Evolutionary conservation across 2,113 vertebrate species (phyloP).

Genomic region (Noctilio leporinus): DNA sequence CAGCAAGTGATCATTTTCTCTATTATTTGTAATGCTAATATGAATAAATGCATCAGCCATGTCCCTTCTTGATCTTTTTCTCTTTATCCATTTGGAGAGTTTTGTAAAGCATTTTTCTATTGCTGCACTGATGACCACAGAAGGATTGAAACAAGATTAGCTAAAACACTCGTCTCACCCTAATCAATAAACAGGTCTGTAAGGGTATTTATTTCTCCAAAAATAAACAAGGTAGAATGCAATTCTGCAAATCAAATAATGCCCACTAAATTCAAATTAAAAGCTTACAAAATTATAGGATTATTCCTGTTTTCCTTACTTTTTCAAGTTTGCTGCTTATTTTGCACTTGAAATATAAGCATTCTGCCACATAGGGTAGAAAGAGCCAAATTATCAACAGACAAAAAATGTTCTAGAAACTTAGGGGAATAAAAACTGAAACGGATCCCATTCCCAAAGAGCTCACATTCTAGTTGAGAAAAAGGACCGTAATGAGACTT

Average conservation of each 20-base stretch:
- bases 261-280: conserved; percentile 1
- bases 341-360: neutral
- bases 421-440: neutral
- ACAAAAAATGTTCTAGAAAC: neutral
- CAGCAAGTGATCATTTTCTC: neutral
- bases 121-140: neutral
- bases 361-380: neutral
- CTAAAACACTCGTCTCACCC: neutral
- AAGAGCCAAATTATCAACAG: neutral
- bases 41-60: neutral
- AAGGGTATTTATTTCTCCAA: neutral
- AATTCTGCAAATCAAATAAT: neutral
- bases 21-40: neutral
- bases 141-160: conserved; percentile 37
- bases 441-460: neutral
- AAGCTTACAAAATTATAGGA: conserved; percentile 3
- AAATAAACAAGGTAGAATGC: neutral
- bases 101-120: neutral
- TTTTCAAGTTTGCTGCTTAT: neutral
- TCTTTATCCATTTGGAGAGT: neutral
- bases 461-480: neutral
- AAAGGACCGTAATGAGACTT: neutral
- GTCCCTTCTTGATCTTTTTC: conserved; percentile 1
- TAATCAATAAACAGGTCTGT: neutral
- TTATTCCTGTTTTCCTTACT: neutral